phyloP scores from a whole-genome alignment of 2,113 vertebrate species.

The Podilymbus podiceps region DNA sequence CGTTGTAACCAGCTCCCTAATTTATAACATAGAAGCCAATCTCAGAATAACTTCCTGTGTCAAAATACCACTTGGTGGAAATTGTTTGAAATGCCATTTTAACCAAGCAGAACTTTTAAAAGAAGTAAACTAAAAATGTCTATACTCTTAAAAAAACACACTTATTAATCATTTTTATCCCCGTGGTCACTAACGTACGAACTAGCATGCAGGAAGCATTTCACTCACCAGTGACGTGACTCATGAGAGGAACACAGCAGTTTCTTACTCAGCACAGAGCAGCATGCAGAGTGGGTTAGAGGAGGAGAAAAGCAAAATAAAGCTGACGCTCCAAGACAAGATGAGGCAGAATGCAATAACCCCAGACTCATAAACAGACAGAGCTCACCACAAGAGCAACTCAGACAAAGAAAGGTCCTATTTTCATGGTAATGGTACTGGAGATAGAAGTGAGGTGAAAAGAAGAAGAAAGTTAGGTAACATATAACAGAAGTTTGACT shows the following conservation, averaged over 20 bases:
- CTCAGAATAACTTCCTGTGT: not conserved
- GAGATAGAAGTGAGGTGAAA: not conserved
- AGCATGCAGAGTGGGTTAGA: constrained; percentile 17
- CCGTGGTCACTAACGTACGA: not conserved
- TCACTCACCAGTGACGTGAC: constrained; percentile 35
- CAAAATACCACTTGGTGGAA: not conserved
- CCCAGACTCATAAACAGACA: not conserved
- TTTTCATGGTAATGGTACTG: not conserved
- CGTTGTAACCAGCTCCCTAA: constrained; percentile 89
- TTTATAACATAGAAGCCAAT: not conserved
- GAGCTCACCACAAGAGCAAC: not conserved
- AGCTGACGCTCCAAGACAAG: not conserved
- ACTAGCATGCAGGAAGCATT: not conserved
- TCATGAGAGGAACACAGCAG: not conserved
- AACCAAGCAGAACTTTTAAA: not conserved
- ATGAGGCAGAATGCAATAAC: not conserved
- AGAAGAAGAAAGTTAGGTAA: not conserved
- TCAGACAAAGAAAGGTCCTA: not conserved
- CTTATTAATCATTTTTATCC: not conserved
- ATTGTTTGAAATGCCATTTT: not conserved
- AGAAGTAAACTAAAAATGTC: not conserved
- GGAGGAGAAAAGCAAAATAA: not conserved
- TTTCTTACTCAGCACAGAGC: not conserved
- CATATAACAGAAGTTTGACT: not conserved
- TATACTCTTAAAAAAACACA: not conserved